Evolutionary conservation across 1,140 invertebrate genomes (phyloP), one percentile per base, ranked within the genome.

Genomic region (Lerema accius): DNA sequence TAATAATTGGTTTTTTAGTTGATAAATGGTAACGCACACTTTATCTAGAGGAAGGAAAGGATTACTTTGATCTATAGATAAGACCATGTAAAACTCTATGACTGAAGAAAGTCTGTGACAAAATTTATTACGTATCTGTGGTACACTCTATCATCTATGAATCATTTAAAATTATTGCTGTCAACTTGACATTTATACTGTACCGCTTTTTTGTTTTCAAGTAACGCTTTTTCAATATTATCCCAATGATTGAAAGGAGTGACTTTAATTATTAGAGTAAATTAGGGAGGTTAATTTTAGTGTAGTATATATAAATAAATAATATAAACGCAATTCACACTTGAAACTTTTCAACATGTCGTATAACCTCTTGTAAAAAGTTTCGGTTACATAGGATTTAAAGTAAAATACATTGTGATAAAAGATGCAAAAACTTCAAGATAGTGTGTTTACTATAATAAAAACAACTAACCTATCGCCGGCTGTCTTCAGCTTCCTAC

Each of bases 381-480:
- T 58, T 45, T 46, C 28, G 26, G 42, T 45, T 23, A 37, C n/a
- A 11, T 10, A 28, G 13, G 2, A 9, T 14, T 11, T 46, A 16
- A 16, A 7, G 10, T 16, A 28, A 46, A 58, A 46, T 37, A 35
- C n/a, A 17, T 4, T 23, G 23, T 13, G 45, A 14, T 17, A 14
- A 39, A 76, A 73, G 39, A 90, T 90, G 87, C 86, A 90, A 69
- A 90, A 86, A 46, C 67, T 90, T 58, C 86, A 90, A 71, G 84
- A 90, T 62, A 89, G 85, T 72, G 80, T 89, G 7, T 90, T 90
- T 74, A 84, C 88, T 23, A 84, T 89, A 23, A 49, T 85, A 13
- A 90, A 89, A 75, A 89, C 89, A 15, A 84, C 83, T 10, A 89
- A 82, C 72, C 69, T 92, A 15, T 90, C 91, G 4, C 79, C 88